Evolutionary conservation across 2,113 vertebrate species (phyloP).

Genomic region (Dermatemys mawii): DNA sequence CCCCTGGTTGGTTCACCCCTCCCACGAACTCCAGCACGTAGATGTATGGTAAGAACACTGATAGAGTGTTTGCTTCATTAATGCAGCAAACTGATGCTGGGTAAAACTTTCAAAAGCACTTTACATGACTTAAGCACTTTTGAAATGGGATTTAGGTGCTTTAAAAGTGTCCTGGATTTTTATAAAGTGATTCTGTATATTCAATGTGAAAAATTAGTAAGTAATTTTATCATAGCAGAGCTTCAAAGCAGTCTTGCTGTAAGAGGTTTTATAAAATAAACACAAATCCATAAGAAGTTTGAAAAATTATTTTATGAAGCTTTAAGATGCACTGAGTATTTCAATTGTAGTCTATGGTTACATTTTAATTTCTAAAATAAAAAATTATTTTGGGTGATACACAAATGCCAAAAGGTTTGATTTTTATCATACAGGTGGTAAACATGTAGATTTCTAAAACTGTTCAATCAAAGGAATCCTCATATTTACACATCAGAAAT

Average conservation of each 20-base stretch:
- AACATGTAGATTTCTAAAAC: constrained; percentile 74
- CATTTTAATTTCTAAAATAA: constrained; percentile 83
- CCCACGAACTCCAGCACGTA: too few species aligned
- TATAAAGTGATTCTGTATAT: not conserved
- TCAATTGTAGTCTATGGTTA: constrained; percentile 86
- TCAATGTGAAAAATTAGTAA: too few species aligned
- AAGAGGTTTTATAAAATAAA: constrained; percentile 75
- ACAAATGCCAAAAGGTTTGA: constrained; percentile 82
- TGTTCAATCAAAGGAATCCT: constrained; percentile 67
- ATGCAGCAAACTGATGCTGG: not conserved
- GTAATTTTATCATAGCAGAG: constrained; percentile 6
- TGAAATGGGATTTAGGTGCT: not conserved
- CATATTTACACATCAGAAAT: constrained; percentile 74
- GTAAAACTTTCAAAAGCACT: not conserved
- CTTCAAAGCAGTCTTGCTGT: constrained; percentile 64
- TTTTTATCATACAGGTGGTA: constrained; percentile 74
- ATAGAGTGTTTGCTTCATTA: too few species aligned
- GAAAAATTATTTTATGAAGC: constrained; percentile 89
- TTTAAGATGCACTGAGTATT: constrained; percentile 87
- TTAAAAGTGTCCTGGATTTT: not conserved
- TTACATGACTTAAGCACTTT: not conserved
- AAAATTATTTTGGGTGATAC: constrained; percentile 82
- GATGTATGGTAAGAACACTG: not conserved
- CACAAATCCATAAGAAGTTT: constrained; percentile 72
- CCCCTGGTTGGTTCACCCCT: not conserved